Evolutionary conservation across 2,888 invertebrate species (phyloP), one percentile per base, ranked within the genome.

Genomic region (Drosophila kokeensis): DNA sequence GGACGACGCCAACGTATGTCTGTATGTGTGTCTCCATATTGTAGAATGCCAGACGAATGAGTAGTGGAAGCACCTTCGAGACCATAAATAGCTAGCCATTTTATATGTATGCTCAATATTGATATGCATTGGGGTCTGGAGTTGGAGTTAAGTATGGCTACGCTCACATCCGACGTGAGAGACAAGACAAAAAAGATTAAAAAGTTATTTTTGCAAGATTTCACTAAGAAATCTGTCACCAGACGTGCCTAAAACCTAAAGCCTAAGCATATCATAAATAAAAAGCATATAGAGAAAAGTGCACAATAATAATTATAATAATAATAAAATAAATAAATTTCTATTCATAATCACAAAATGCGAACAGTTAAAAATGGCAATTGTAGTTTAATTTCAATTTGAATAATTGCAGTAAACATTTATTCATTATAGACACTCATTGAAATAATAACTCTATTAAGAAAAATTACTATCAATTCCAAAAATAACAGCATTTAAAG

Each of bases 41-140:
- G 42, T 70, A 59, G 73, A 82, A 82, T 89, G 83, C 70, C 87
- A 81, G 54, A 45, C 57, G 79, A 74, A 70, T 81, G 82, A 76
- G 65, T 74, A 70, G 73, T 79, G 55, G 61, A 67, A 61, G 64
- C 76, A 72, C 52, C 76, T 60, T 50, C 64, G 45, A 59, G 54
- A 54, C 72, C 72, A 72, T 49, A 72, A 58, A 59, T 49, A 64
- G 53, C 38, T n/a, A 54, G 36, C 49, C 58, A 71, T 70, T 67
- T 29, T 49, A 49, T 34, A 36, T 49, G 48, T 72, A 72, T 49
- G 54, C 53, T 45, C 55, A 57, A 45, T 55, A 71, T 71, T 63
- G 63, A 71, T 71, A 71, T 71, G 73, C 36, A 72, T 72, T 72
- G 53, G 30, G 72, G 73, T 49, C 73, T 72, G 62, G 60, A 69